Evolutionary conservation across 1,140 invertebrate species (phyloP), one percentile per base, ranked within the genome.

Genomic region (Chrysomallon squamiferum): DNA sequence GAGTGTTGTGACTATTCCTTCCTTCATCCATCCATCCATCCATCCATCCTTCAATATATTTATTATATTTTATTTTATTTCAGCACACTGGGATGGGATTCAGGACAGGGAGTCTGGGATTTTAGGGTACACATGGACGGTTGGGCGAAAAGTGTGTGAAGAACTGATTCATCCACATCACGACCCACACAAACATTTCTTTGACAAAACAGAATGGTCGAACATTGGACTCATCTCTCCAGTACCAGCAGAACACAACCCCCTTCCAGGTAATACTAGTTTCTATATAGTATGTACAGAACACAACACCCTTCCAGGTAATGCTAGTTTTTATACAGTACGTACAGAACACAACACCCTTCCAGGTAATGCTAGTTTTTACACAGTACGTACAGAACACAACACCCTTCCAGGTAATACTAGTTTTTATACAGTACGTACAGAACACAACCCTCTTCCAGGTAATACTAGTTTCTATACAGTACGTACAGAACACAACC

Each of bases 11-110:
- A n/a, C n/a, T n/a, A n/a, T n/a, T n/a, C n/a, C n/a, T n/a, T n/a
- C n/a, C n/a, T n/a, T n/a, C n/a, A n/a, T n/a, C n/a, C n/a, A n/a
- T n/a, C n/a, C n/a, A n/a, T n/a, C n/a, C n/a, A n/a, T n/a, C n/a
- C n/a, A n/a, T n/a, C n/a, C n/a, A n/a, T n/a, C n/a, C n/a, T n/a
- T n/a, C n/a, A n/a, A n/a, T n/a, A n/a, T n/a, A n/a, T n/a, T n/a
- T n/a, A n/a, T n/a, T n/a, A n/a, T n/a, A n/a, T n/a, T n/a, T 38
- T 15, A 38, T 15, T 38, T 22, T 56, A 13, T 59, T 59, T 27
- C 52, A 77, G 77, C 66, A 3, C 77, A 79, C 38, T 79, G 77
- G 77, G 70, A 77, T 68, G 77, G 77, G 27, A 62, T 77, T 41
- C 56, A 63, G 59, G 77, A 79, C 63, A 59, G 71, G 13, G 75